These are phyloP conservation scores for Apteryx mantelli DNA, from an alignment of 2,113 vertebrate genomes.

Conservation along the genomic window DNA sequence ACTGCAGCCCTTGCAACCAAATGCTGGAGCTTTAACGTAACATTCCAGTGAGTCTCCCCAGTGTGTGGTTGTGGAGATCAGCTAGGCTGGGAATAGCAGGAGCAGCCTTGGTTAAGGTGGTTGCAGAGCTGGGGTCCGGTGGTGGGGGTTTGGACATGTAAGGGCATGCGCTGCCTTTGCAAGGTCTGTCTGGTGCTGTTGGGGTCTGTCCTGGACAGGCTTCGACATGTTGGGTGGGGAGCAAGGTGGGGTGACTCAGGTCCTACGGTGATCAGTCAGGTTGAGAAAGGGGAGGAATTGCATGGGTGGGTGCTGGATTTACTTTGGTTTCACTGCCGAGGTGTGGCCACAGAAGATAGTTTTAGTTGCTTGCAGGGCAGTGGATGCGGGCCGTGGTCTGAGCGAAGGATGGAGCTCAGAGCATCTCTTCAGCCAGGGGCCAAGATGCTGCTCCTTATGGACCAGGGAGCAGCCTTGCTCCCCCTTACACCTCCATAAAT, in stretches of 20 bases:
- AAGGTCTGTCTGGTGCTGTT: too few species aligned
- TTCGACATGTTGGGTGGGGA: too few species aligned
- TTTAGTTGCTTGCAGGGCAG: neutral
- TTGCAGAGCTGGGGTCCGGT: neutral
- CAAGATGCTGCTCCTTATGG: neutral
- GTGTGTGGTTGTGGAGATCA: neutral
- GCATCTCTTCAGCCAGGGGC: neutral
- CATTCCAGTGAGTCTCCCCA: rapidly evolving
- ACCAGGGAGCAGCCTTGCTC: neutral
- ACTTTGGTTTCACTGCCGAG: neutral
- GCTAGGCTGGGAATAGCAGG: neutral
- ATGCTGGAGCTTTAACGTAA: rapidly evolving
- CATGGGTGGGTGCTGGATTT: too few species aligned
- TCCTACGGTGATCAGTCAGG: neutral
- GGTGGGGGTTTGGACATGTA: too few species aligned
- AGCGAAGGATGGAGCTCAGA: neutral
- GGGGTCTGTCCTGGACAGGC: too few species aligned
- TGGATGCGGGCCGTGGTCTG: neutral
- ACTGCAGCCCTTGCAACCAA: neutral
- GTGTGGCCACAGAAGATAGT: neutral
- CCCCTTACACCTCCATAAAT: neutral
- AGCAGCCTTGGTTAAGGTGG: neutral
- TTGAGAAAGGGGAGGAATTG: too few species aligned
- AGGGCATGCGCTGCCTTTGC: neutral
- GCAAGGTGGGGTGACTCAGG: too few species aligned